A percentile compares a stretch with the other conserved stretches of the same genome.
Conservation (phyloP, 2,888 invertebrate genomes). For the Neria commutata region DNA sequence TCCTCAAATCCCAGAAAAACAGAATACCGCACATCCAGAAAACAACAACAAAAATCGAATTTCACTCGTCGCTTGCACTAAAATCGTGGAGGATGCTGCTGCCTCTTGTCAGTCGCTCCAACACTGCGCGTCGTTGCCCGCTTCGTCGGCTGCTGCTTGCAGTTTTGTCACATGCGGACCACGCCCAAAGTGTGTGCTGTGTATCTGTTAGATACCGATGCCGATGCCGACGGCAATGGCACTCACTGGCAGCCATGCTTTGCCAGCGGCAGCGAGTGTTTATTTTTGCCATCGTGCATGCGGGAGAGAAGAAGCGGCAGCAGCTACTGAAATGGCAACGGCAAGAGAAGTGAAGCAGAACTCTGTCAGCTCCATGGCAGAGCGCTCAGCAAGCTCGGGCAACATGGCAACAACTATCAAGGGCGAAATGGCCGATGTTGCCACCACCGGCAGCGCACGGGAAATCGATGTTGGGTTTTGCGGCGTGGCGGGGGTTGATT, state of each 20-base stretch:
- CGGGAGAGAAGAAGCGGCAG: not conserved
- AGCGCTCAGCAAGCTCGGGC: conserved; percentile 5
- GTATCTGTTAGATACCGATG: conserved; percentile 34
- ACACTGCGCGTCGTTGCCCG: not conserved
- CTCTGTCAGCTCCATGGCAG: conserved; percentile 3
- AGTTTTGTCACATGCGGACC: conserved; percentile 19
- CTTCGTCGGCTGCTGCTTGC: not conserved
- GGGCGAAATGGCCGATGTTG: no score
- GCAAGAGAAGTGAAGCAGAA: not conserved
- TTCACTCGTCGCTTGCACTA: conserved; percentile 10
- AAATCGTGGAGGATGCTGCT: not conserved
- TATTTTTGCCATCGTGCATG: conserved; percentile 10
- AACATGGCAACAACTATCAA: conserved; percentile 9
- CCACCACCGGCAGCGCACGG: not conserved
- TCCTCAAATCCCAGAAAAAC: no score
- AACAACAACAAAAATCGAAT: conserved; percentile 4
- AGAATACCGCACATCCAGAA: no score
- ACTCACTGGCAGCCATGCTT: conserved; percentile 11
- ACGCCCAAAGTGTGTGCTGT: conserved; percentile 29
- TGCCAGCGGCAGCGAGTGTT: conserved; percentile 3
- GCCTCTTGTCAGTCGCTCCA: not conserved
- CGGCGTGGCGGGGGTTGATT: no score
- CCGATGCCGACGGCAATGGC: conserved; percentile 44
- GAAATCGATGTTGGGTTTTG: no score
- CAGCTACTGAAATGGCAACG: conserved; percentile 5